Conservation (phyloP, 1,140 invertebrate genomes). For the Epicauta chinensis region DNA sequence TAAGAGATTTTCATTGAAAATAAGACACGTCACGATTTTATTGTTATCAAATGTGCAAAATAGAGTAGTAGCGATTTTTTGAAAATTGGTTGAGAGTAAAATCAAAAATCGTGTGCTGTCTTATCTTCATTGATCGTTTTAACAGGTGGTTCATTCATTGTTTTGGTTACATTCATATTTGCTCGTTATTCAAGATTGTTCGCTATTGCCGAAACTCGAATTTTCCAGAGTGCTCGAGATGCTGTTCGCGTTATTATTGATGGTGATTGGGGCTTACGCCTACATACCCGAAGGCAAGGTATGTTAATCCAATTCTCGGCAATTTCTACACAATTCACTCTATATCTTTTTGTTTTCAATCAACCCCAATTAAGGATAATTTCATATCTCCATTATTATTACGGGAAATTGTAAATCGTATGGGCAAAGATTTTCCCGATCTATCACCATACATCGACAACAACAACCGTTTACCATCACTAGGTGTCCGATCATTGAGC, state of each 20-base stretch:
- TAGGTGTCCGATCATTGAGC: constrained; percentile 15
- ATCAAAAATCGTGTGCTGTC: constrained; percentile 1
- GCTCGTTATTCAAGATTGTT: background rate
- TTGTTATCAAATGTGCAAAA: background rate
- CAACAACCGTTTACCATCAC: constrained; percentile 3
- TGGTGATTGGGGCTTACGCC: constrained; percentile 3
- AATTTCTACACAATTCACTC: background rate
- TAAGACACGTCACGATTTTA: no score
- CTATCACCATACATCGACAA: constrained; percentile 15
- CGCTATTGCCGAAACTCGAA: background rate
- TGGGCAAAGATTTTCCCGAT: constrained; percentile 22
- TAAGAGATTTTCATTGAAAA: no score
- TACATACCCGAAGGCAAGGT: constrained; percentile 13
- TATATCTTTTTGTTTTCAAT: background rate
- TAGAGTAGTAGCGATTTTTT: background rate
- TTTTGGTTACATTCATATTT: background rate
- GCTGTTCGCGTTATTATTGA: constrained; percentile 9
- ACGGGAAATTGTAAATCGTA: constrained; percentile 21
- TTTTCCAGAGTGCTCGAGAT: constrained; percentile 6
- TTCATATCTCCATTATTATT: constrained; percentile 15
- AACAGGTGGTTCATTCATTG: constrained; percentile 29
- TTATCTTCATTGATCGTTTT: constrained; percentile 21
- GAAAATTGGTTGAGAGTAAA: background rate
- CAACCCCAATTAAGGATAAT: constrained; percentile 9
- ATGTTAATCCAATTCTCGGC: background rate